Percentiles rank a stretch among this genome's conserved stretches.
Evolutionary conservation across 2,797 vertebrate genomes (phyloP).

Genomic region (Rhinogobio ventralis): DNA sequence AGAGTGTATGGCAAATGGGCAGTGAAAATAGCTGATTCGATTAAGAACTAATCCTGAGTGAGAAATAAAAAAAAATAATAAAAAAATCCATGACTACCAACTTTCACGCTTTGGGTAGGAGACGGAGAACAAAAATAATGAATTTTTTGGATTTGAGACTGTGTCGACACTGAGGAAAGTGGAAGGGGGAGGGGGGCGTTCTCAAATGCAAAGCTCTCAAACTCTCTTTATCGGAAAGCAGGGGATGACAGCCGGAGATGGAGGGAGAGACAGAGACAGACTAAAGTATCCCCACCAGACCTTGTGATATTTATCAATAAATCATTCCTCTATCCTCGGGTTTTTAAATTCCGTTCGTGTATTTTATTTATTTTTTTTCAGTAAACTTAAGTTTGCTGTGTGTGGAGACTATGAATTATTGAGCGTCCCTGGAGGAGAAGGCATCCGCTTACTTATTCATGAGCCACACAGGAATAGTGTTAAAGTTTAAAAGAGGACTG

Average conservation of each 20-base stretch:
- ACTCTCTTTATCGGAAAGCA: conserved; percentile 47
- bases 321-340: conserved; percentile 69
- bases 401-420: conserved; percentile 83
- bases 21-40: conserved; percentile 46
- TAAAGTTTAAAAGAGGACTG: conserved; percentile 81
- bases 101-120: conserved; percentile 36
- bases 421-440: conserved; percentile 80
- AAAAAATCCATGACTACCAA: conserved; percentile 27
- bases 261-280: conserved; percentile 60
- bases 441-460: conserved; percentile 87
- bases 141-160: conserved; percentile 43
- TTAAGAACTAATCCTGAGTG: conserved; percentile 30
- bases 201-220: conserved; percentile 50
- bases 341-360: conserved; percentile 67
- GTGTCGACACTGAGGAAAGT: conserved; percentile 41
- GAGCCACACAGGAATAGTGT: conserved; percentile 83
- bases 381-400: conserved; percentile 83
- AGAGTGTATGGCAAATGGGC: not conserved
- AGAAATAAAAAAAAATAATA: not conserved
- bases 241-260: conserved; percentile 57
- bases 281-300: conserved; percentile 73
- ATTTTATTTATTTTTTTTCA: conserved; percentile 75
- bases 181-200: not conserved
- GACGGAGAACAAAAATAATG: conserved; percentile 34
- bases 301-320: conserved; percentile 84